Conservation (phyloP, 37 sponge, comb jelly and placozoan species). For the Lycopodina hypogea region DNA sequence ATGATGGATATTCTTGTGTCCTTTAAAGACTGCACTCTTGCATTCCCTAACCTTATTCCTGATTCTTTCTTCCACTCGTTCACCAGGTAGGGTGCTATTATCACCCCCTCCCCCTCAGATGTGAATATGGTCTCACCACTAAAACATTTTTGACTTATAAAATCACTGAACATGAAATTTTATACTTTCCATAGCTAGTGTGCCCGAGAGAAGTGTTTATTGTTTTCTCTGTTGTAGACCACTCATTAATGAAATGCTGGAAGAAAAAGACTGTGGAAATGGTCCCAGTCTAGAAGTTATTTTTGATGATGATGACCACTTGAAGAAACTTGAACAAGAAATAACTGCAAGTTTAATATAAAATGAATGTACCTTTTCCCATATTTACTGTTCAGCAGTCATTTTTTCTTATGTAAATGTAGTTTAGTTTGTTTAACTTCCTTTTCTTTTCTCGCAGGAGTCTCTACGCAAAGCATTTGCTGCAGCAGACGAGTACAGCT, state of each 20-base stretch:
- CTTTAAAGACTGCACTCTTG: slow-evolving; percentile 82
- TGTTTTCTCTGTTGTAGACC: no score
- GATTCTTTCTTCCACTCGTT: slow-evolving; percentile 88
- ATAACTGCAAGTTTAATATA: neutral
- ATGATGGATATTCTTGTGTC: slow-evolving; percentile 55
- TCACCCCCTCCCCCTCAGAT: no score
- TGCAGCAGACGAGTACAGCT: slow-evolving; percentile 76
- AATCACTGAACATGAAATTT: no score
- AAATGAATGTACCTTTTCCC: neutral
- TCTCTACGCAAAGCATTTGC: slow-evolving; percentile 72
- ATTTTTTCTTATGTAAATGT: neutral
- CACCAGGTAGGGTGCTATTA: slow-evolving; percentile 34
- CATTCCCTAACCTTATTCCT: slow-evolving; percentile 76
- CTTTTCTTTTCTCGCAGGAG: slow-evolving; percentile 23
- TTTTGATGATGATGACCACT: slow-evolving; percentile 82
- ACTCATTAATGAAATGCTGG: slow-evolving; percentile 81
- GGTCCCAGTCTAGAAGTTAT: slow-evolving; percentile 82
- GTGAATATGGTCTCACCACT: no score
- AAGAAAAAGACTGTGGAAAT: slow-evolving; percentile 87
- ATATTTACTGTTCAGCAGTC: neutral
- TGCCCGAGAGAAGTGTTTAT: no score
- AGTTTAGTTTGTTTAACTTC: neutral
- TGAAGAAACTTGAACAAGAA: slow-evolving; percentile 52
- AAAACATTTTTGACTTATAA: no score
- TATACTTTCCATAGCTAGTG: no score